Conservation (phyloP, 2,113 vertebrate genomes). For the Cottus gobio region DNA sequence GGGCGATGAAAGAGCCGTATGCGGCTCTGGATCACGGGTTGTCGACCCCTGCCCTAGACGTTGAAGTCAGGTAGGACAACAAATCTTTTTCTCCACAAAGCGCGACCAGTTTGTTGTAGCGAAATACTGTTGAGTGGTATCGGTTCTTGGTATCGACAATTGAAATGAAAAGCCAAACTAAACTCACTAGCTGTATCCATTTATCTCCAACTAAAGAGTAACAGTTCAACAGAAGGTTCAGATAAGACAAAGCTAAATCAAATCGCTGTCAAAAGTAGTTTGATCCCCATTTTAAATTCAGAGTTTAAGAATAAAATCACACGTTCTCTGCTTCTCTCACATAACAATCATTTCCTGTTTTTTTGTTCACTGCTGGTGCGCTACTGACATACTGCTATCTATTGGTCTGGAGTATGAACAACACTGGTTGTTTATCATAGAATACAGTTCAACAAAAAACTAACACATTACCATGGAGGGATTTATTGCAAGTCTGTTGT, state of each 20-base stretch:
- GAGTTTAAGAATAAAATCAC: neutral
- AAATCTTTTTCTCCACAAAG: no score
- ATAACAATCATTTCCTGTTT: neutral
- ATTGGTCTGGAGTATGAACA: neutral
- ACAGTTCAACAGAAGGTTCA: neutral
- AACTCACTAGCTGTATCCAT: neutral
- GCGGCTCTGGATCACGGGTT: no score
- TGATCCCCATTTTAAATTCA: neutral
- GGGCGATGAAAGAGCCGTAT: no score
- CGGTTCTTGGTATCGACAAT: no score
- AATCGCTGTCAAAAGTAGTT: neutral
- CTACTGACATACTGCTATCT: neutral
- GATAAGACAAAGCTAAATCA: neutral
- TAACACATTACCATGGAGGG: no score
- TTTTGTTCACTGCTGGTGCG: neutral
- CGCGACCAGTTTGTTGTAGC: no score
- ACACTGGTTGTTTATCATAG: neutral
- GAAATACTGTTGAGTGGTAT: no score
- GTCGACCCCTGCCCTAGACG: no score
- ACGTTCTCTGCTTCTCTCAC: neutral
- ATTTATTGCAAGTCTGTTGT: neutral
- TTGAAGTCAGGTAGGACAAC: no score
- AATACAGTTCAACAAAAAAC: no score
- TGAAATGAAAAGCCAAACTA: neutral
- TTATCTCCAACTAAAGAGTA: neutral